Evolutionary conservation across 2,113 vertebrate species (phyloP).

Genomic region (Rhea americana): DNA sequence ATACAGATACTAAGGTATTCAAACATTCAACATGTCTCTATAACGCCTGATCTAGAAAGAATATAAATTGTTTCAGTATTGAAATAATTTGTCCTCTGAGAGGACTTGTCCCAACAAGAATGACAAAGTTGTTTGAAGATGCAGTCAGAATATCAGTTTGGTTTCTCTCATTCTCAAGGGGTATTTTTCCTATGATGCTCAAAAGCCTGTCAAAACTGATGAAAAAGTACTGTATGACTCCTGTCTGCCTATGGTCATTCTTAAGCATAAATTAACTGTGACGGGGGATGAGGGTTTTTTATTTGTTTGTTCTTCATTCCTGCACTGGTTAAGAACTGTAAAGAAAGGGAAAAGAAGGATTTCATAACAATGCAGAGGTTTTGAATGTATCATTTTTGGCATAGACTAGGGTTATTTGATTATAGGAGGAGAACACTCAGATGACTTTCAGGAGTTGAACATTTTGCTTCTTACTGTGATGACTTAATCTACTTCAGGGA

Average conservation of each 20-base stretch:
- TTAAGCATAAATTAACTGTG: background rate
- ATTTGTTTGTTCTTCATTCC: background rate
- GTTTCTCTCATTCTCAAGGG: background rate
- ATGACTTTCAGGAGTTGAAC: background rate
- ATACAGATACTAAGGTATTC: background rate
- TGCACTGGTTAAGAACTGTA: background rate
- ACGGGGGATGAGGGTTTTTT: background rate
- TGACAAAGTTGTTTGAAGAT: background rate
- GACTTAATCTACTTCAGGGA: background rate
- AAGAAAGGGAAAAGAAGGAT: background rate
- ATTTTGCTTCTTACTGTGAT: background rate
- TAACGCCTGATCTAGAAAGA: background rate
- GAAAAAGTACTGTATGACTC: background rate
- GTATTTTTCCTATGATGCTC: background rate
- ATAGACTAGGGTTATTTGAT: background rate
- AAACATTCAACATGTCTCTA: background rate
- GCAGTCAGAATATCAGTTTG: background rate
- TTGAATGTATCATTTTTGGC: background rate
- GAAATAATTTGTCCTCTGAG: background rate
- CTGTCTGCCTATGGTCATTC: background rate
- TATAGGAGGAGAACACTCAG: background rate
- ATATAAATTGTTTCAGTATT: background rate
- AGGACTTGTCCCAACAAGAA: background rate
- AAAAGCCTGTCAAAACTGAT: background rate
- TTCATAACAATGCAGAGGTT: background rate